These are phyloP conservation scores for Euglossa dilemma DNA, from an alignment of 1,140 invertebrate genomes.

Conservation along the genomic window DNA sequence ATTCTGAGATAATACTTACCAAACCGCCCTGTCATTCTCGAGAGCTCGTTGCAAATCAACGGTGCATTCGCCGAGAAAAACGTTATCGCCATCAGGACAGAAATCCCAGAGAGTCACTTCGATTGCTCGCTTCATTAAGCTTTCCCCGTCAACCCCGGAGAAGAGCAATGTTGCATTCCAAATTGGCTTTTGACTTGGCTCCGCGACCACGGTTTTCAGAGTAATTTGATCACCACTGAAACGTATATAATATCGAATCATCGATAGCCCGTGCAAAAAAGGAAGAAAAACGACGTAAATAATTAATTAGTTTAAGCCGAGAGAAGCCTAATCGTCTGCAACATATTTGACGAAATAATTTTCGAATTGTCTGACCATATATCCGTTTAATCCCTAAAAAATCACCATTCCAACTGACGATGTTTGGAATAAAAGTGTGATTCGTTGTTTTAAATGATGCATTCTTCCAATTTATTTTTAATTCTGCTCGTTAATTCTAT, in stretches of 20 bases:
- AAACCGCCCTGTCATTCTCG: constrained; percentile 92
- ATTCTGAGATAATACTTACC: constrained; percentile 79
- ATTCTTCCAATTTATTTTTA: too few species aligned
- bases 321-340: neutral
- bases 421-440: too few species aligned
- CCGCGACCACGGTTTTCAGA: constrained; percentile 91
- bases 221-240: constrained; percentile 87
- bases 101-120: constrained; percentile 95
- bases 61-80: constrained; percentile 92
- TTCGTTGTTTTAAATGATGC: too few species aligned
- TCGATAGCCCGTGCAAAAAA: neutral
- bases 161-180: constrained; percentile 96
- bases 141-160: constrained; percentile 88
- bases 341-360: neutral
- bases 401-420: too few species aligned
- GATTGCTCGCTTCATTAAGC: constrained; percentile 89
- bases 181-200: constrained; percentile 91
- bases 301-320: too few species aligned
- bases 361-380: too few species aligned
- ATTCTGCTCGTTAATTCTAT: too few species aligned
- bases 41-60: constrained; percentile 92
- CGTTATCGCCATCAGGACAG: constrained; percentile 89
- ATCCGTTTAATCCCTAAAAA: too few species aligned
- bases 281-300: too few species aligned
- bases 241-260: neutral